Evolutionary conservation across 2,797 vertebrate genomes (phyloP).

Genomic region (Florisuga fusca): DNA sequence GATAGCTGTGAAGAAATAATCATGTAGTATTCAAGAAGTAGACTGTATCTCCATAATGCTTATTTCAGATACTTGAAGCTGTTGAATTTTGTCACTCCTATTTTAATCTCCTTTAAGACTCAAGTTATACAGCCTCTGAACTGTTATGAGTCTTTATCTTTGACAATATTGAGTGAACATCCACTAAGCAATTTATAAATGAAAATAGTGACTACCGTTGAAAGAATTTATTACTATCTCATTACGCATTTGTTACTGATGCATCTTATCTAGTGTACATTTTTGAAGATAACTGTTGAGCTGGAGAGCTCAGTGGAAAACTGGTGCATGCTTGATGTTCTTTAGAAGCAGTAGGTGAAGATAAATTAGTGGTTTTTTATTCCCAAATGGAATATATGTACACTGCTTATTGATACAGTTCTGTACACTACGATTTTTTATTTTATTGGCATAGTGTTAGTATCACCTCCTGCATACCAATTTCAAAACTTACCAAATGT

Average conservation of each 20-base stretch:
- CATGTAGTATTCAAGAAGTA: not conserved
- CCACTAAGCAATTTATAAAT: not conserved
- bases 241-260: not conserved
- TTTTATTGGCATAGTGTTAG: not conserved
- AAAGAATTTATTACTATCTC: not conserved
- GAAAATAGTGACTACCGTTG: not conserved
- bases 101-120: not conserved
- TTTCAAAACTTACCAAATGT: not conserved
- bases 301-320: not conserved
- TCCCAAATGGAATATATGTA: not conserved
- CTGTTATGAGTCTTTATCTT: not conserved
- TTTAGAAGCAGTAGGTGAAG: not conserved
- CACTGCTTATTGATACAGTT: not conserved
- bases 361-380: not conserved
- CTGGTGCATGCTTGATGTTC: not conserved
- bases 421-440: not conserved
- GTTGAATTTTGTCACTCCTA: not conserved
- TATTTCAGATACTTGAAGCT: not conserved
- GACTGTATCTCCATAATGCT: not conserved
- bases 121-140: not conserved
- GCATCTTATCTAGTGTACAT: not conserved
- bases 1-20: not conserved
- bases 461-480: not conserved
- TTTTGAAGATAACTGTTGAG: not conserved
- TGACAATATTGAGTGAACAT: not conserved